Conservation (phyloP, 2,797 vertebrate species). For the Bradypus variegatus region DNA sequence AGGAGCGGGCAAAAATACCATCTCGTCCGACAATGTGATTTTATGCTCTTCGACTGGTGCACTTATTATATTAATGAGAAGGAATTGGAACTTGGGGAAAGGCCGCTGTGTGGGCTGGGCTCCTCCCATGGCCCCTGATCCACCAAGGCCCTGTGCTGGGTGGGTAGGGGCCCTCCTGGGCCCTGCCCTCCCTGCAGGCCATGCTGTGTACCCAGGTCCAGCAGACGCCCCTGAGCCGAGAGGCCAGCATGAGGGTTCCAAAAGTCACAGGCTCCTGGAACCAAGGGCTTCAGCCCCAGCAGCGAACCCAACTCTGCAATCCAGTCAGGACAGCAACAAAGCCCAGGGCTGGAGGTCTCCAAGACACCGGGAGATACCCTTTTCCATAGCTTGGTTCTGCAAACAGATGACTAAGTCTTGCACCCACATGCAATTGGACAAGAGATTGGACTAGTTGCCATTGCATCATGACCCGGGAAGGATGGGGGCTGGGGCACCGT, state of each 20-base stretch:
- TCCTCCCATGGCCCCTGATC: not conserved
- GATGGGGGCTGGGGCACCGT: not conserved
- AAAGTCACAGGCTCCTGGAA: not conserved
- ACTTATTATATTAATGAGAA: conserved; percentile 76
- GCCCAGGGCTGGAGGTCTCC: not conserved
- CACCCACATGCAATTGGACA: not conserved
- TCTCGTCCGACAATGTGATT: conserved; percentile 63
- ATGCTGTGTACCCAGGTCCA: not conserved
- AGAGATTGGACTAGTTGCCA: not conserved
- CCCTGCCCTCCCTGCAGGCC: not conserved
- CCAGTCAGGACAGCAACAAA: not conserved
- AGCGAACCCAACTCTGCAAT: no score
- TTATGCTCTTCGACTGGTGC: conserved; percentile 68
- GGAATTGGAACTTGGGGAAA: conserved; percentile 64
- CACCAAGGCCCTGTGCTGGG: not conserved
- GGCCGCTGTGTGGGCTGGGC: not conserved
- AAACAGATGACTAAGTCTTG: not conserved
- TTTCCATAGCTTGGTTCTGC: not conserved
- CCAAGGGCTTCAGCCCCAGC: not conserved
- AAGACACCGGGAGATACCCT: not conserved
- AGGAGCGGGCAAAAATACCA: conserved; percentile 58
- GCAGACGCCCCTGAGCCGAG: not conserved
- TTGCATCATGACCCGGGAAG: not conserved
- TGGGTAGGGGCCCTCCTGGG: not conserved
- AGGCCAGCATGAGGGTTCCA: rapidly evolving